Conservation (phyloP, 2,113 vertebrate species). For the Melanerpes formicivorus region DNA sequence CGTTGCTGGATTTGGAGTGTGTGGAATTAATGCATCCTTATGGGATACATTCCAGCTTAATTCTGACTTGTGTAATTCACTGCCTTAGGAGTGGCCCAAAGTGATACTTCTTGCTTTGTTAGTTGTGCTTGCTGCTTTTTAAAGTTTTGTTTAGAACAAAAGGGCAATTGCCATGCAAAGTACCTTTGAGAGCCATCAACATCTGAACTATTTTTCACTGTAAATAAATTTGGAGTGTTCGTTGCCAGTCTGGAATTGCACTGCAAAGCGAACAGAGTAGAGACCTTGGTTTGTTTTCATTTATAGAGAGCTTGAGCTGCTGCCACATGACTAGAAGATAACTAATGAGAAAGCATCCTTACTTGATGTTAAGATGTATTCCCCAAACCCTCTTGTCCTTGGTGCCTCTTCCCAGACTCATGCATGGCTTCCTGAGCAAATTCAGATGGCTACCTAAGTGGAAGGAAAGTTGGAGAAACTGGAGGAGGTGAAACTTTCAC, state of each 20-base stretch:
- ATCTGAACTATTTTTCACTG: background rate
- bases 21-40: background rate
- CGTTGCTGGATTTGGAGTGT: background rate
- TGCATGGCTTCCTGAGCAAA: background rate
- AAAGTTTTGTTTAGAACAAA: background rate
- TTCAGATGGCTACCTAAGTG: rapidly evolving
- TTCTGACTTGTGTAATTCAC: conserved; percentile 3
- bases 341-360: background rate
- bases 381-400: background rate
- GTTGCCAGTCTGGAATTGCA: background rate
- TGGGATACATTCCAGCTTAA: background rate
- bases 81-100: background rate
- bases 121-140: background rate
- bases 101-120: conserved; percentile 1
- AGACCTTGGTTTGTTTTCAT: background rate
- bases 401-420: background rate
- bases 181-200: conserved; percentile 12
- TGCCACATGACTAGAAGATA: background rate
- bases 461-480: background rate
- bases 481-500: background rate
- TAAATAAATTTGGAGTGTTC: background rate
- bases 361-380: background rate
- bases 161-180: background rate
- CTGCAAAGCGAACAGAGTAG: background rate
- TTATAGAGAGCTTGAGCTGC: background rate